Evolutionary conservation across 92 coral and sea anemone genomes (phyloP).

Genomic region (Zoanthus sansibaricus): DNA sequence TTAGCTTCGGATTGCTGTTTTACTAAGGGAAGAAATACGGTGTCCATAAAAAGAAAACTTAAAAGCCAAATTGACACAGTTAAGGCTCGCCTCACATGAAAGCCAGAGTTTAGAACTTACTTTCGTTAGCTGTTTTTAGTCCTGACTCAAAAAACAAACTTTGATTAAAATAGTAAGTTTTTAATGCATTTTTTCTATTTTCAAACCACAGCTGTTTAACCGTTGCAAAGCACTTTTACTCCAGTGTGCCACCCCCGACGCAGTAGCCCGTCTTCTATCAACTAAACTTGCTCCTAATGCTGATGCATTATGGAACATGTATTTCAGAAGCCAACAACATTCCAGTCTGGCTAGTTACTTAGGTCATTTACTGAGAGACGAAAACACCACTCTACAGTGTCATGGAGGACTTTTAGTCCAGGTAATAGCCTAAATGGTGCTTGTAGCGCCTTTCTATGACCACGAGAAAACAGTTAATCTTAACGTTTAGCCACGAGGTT

Average conservation of each 20-base stretch:
- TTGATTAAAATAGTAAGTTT: too few relatives aligned
- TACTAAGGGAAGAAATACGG: too few relatives aligned
- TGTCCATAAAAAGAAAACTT: too few relatives aligned
- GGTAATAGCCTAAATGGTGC: conserved; percentile 30
- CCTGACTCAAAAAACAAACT: too few relatives aligned
- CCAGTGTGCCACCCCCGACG: conserved; percentile 90
- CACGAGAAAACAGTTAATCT: not conserved
- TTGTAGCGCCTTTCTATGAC: not conserved
- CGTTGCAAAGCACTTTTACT: conserved; percentile 71
- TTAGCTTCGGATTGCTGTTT: too few relatives aligned
- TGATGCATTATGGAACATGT: conserved; percentile 65
- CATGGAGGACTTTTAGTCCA: conserved; percentile 76
- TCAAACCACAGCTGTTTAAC: conserved; percentile 58
- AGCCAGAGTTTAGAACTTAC: too few relatives aligned
- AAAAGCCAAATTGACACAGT: too few relatives aligned
- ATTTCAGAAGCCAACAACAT: conserved; percentile 81
- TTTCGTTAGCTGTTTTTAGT: too few relatives aligned
- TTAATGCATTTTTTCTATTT: too few relatives aligned
- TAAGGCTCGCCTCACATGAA: too few relatives aligned
- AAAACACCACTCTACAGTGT: not conserved
- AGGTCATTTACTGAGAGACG: conserved; percentile 47
- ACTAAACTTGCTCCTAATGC: conserved; percentile 71
- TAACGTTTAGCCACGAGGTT: not conserved
- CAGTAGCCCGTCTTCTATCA: conserved; percentile 81
- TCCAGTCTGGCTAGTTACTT: conserved; percentile 81